A percentile compares a stretch with the other conserved stretches of the same genome.
These are phyloP conservation scores for Acronicta alni DNA, from an alignment of 2,888 invertebrate species.

Conservation along the genomic window DNA sequence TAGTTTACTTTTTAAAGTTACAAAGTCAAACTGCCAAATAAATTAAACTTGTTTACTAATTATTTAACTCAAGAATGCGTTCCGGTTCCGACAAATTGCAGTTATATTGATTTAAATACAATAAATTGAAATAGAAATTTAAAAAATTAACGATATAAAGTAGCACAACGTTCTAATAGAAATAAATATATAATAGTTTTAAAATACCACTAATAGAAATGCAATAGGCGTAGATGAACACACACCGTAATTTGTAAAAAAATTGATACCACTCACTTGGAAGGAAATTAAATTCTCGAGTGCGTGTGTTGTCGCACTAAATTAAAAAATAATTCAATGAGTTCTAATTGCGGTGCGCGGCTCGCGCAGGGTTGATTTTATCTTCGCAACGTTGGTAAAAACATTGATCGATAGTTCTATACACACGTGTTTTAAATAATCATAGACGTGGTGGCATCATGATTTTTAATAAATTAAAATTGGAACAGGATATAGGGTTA, in stretches of 20 bases:
- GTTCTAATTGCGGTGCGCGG: constrained; percentile 63
- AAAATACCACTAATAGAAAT: constrained; percentile 31
- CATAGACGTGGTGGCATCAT: constrained; percentile 49
- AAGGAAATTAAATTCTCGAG: constrained; percentile 63
- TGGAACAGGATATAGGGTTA: constrained; percentile 11
- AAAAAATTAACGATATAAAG: constrained; percentile 5
- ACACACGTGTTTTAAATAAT: constrained; percentile 60
- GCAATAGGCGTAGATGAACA: constrained; percentile 37
- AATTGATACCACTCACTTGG: constrained; percentile 45
- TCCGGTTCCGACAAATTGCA: constrained; percentile 23
- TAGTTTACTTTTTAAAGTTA: not conserved
- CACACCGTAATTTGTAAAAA: constrained; percentile 42
- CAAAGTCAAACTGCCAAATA: constrained; percentile 2
- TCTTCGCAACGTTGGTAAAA: constrained; percentile 61
- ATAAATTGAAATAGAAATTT: constrained; percentile 7
- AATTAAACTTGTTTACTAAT: constrained; percentile 16
- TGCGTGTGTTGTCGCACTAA: constrained; percentile 69
- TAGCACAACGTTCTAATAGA: constrained; percentile 3
- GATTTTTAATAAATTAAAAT: constrained; percentile 33
- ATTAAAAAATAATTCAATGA: constrained; percentile 72
- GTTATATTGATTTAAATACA: constrained; percentile 31
- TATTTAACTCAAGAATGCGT: constrained; percentile 25
- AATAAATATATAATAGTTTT: constrained; percentile 12
- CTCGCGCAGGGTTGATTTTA: constrained; percentile 67
- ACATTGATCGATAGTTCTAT: constrained; percentile 66